These are phyloP conservation scores for Trematocara variabile DNA, from an alignment of 2,113 vertebrate genomes.

Conservation along the genomic window DNA sequence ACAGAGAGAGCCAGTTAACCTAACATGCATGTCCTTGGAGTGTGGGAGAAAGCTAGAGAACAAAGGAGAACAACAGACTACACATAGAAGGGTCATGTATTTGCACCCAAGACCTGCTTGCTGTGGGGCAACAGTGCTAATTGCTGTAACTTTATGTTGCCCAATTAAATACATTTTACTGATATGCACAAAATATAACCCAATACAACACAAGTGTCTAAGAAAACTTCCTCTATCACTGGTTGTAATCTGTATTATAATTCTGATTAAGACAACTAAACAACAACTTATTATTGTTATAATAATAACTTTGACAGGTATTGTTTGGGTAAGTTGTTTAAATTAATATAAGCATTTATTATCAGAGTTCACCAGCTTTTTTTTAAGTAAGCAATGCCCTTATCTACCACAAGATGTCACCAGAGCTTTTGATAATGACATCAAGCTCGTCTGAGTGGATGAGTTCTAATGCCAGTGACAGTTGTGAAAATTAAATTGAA, in stretches of 20 bases:
- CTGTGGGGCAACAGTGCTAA: background rate
- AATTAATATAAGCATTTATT: background rate
- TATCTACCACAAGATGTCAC: conserved; percentile 50
- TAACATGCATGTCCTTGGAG: background rate
- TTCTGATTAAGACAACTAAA: background rate
- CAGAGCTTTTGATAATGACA: background rate
- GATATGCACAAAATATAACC: background rate
- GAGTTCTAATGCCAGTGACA: background rate
- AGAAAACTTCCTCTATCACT: background rate
- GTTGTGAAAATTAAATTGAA: background rate
- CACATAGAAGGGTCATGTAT: background rate
- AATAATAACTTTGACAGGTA: background rate
- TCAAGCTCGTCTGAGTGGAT: background rate
- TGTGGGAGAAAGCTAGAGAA: background rate
- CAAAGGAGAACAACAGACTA: background rate
- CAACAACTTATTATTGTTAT: background rate
- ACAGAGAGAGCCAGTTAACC: background rate
- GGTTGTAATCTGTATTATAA: background rate
- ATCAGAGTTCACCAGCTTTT: background rate
- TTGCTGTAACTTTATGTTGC: background rate
- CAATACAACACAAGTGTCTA: background rate
- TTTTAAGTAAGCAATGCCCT: background rate
- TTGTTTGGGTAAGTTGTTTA: background rate
- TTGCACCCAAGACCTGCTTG: background rate
- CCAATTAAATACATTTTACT: background rate